Evolutionary conservation across 1,140 invertebrate species (phyloP).

Genomic region (Patella vulgata): DNA sequence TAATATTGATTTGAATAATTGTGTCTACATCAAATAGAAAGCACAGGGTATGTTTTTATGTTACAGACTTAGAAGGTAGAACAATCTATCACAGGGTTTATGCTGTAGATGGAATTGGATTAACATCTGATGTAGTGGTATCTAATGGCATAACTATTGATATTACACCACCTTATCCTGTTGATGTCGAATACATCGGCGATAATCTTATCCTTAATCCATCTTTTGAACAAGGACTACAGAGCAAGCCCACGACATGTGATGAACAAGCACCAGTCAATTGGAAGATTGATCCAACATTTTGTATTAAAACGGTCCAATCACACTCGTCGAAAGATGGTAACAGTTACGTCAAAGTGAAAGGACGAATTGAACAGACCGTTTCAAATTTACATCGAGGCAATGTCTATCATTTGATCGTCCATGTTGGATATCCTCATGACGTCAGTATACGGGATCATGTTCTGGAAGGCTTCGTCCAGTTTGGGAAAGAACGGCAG

Average conservation of each 20-base stretch:
- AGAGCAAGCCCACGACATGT: background rate
- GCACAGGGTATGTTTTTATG: too few relatives aligned
- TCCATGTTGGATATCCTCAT: conserved; percentile 16
- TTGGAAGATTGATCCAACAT: conserved; percentile 6
- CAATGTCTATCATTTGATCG: conserved; percentile 13
- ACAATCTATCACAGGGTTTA: conserved; percentile 40
- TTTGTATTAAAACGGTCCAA: background rate
- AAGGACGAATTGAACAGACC: conserved; percentile 7
- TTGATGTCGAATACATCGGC: conserved; percentile 12
- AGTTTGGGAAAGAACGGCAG: conserved; percentile 3
- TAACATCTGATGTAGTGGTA: conserved; percentile 28
- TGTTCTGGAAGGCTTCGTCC: conserved; percentile 11
- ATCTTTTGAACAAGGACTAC: conserved; percentile 31
- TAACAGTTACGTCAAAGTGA: conserved; percentile 6
- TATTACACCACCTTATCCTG: conserved; percentile 28
- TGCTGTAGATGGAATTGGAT: conserved; percentile 42
- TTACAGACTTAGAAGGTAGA: conserved; percentile 24
- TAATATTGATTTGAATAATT: too few relatives aligned
- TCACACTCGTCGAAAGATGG: conserved; percentile 10
- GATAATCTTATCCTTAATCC: conserved; percentile 40
- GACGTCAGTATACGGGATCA: too few relatives aligned
- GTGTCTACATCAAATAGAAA: too few relatives aligned
- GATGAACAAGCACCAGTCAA: background rate
- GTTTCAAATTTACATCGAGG: background rate
- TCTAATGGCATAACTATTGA: conserved; percentile 50